These are phyloP conservation scores for Miltochrista miniata DNA, from an alignment of 2,888 invertebrate species.

Conservation along the genomic window DNA sequence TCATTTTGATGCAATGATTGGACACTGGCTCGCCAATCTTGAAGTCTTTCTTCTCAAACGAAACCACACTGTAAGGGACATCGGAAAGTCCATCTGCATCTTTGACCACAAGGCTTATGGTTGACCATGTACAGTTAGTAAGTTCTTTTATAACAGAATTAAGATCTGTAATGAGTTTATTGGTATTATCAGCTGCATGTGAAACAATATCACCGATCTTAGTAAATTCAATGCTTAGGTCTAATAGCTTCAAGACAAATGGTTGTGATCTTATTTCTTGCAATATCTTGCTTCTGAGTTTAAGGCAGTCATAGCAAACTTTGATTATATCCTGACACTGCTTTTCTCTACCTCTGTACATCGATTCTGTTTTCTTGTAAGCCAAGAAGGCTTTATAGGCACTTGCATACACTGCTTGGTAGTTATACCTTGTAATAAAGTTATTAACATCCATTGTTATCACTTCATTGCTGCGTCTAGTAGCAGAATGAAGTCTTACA, in stretches of 20 bases:
- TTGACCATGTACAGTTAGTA: slow-evolving; percentile 69
- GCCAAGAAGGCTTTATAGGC: slow-evolving; percentile 71
- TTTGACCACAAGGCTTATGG: slow-evolving; percentile 64
- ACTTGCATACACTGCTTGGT: slow-evolving; percentile 66
- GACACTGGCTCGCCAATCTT: slow-evolving; percentile 75
- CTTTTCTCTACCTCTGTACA: slow-evolving; percentile 63
- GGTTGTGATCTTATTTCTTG: slow-evolving; percentile 68
- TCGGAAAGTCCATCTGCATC: slow-evolving; percentile 64
- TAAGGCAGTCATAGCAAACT: slow-evolving; percentile 82
- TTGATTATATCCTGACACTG: slow-evolving; percentile 81
- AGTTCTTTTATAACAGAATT: slow-evolving; percentile 59
- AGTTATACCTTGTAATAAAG: slow-evolving; percentile 70
- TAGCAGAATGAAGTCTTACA: slow-evolving; percentile 71
- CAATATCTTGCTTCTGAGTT: slow-evolving; percentile 77
- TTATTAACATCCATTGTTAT: slow-evolving; percentile 65
- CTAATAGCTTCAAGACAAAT: slow-evolving; percentile 70
- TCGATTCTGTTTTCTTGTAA: slow-evolving; percentile 65
- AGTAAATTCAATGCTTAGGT: slow-evolving; percentile 69
- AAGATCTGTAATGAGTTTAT: slow-evolving; percentile 58
- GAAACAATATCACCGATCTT: slow-evolving; percentile 70
- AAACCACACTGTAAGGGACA: slow-evolving; percentile 73
- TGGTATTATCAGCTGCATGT: slow-evolving; percentile 64
- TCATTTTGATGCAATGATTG: slow-evolving; percentile 55
- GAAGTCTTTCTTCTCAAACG: slow-evolving; percentile 75
- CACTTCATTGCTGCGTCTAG: slow-evolving; percentile 70